These are phyloP conservation scores for Spheniscus mendiculus DNA, from an alignment of 2,113 vertebrate genomes.

Conservation along the genomic window DNA sequence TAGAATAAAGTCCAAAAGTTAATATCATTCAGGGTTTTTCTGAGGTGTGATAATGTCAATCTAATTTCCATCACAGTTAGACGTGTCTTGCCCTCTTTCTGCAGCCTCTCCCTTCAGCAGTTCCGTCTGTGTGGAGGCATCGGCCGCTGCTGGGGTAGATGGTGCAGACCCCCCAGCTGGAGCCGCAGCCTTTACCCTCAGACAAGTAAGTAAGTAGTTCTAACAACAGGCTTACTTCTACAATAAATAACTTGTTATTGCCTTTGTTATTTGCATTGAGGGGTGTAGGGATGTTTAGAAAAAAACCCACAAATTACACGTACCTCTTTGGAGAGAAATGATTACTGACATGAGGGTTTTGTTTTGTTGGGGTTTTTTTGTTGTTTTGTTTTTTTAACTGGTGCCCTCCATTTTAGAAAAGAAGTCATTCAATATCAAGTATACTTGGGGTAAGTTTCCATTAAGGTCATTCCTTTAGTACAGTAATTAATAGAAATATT, in stretches of 20 bases:
- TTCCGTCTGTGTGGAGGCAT: too few species aligned
- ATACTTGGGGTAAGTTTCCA: neutral
- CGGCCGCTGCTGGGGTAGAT: too few species aligned
- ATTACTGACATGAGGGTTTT: neutral
- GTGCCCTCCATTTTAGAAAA: neutral
- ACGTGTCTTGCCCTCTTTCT: neutral
- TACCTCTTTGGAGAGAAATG: neutral
- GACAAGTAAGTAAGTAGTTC: neutral
- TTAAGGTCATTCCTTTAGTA: neutral
- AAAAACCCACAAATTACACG: accelerated
- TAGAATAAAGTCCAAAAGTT: neutral
- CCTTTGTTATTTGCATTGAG: neutral
- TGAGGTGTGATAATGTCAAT: neutral
- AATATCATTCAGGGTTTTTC: neutral
- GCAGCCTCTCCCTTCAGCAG: too few species aligned
- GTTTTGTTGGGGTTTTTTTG: neutral
- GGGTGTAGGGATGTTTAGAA: accelerated
- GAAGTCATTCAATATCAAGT: neutral
- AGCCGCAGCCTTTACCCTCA: too few species aligned
- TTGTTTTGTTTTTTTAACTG: neutral
- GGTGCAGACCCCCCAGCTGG: too few species aligned
- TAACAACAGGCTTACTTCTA: neutral
- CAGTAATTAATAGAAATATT: neutral
- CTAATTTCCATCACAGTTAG: neutral
- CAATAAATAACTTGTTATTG: neutral